A percentile compares a stretch with the other conserved stretches of the same genome.
Conservation (phyloP, 2,797 vertebrate species). For the Tokudaia tokunoshimensis region DNA sequence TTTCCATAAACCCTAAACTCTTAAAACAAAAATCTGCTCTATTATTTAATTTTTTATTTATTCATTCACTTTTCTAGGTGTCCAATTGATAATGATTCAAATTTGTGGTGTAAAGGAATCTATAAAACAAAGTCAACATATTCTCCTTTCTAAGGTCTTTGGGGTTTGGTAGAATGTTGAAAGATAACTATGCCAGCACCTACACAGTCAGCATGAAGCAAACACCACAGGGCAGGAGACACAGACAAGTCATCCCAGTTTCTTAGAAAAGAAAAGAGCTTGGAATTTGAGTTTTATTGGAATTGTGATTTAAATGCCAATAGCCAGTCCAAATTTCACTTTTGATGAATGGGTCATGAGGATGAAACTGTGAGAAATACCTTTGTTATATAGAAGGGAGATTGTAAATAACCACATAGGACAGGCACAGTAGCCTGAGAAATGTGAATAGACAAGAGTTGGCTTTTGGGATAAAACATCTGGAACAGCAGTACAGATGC, state of each 20-base stretch:
- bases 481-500: neutral
- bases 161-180: neutral
- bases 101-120: neutral
- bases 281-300: neutral
- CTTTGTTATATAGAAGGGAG: neutral
- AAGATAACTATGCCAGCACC: neutral
- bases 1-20: neutral
- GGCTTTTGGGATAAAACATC: neutral
- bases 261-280: neutral
- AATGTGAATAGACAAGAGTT: neutral
- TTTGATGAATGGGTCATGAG: neutral
- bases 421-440: neutral
- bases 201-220: neutral
- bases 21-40: neutral
- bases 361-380: neutral
- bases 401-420: neutral
- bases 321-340: neutral
- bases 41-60: neutral
- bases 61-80: neutral
- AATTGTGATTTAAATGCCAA: neutral
- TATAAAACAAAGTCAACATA: neutral
- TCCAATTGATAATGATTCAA: slow-evolving; percentile 40
- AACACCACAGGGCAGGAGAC: neutral
- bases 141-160: neutral
- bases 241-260: neutral